phyloP scores from a whole-genome alignment of 2,113 vertebrate species.

The Paracanthobrama guichenoti region DNA sequence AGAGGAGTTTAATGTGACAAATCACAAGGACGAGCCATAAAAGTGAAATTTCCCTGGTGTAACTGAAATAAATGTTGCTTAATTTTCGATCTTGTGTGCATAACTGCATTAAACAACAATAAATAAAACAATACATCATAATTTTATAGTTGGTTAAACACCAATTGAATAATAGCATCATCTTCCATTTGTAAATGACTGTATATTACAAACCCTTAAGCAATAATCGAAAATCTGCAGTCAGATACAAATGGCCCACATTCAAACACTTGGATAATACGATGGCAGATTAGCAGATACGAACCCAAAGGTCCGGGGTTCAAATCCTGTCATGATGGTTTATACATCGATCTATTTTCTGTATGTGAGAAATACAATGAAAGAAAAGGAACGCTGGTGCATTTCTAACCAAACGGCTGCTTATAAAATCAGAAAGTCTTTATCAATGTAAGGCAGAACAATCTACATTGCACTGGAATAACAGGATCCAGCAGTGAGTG shows the following conservation, averaged over 20 bases:
- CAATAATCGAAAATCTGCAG: not conserved
- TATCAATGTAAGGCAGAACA: not conserved
- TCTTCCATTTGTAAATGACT: not conserved
- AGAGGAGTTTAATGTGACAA: constrained; percentile 8
- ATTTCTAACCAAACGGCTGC: not conserved
- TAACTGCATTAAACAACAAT: not conserved
- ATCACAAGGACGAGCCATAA: not conserved
- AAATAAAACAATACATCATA: constrained; percentile 1
- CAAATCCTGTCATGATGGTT: not conserved
- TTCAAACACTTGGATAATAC: not conserved
- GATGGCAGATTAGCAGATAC: not conserved
- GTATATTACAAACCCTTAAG: not conserved
- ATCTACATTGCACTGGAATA: not conserved
- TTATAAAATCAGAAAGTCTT: not conserved
- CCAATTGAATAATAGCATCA: not conserved
- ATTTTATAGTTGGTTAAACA: not conserved
- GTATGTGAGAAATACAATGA: not conserved
- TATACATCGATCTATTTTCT: not conserved
- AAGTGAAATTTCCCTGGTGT: not conserved
- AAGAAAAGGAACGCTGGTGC: not conserved
- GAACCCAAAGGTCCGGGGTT: not conserved
- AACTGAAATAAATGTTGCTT: not conserved
- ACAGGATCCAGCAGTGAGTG: not conserved
- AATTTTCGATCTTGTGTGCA: not conserved
- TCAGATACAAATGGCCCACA: not conserved